Evolutionary conservation across 1,140 invertebrate species (phyloP), one percentile per base, ranked within the genome.

Genomic region (Halesus radiatus): DNA sequence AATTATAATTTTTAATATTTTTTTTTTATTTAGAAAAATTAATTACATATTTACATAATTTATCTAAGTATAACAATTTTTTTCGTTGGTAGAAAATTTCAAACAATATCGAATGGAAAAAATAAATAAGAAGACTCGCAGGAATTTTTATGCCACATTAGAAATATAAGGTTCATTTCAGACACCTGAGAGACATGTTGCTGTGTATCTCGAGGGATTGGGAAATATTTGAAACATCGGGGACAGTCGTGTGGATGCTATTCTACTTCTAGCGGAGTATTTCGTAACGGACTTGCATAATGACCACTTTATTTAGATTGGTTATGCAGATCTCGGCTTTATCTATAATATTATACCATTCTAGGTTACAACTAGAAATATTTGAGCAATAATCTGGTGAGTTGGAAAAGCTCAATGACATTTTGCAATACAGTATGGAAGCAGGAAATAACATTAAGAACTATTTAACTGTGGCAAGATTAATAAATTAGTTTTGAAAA

Each of bases 41-140:
- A 83, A 83, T 83, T 83, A 83, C 82, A 83, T 83, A 83, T 83
- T 81, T 83, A 83, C 82, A 83, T 81, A 83, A 83, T 81, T 83
- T 81, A 83, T 80, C 80, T 83, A 45, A 45, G 37, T 45, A 81
- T 83, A 80, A 83, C 79, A 80, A 83, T 80, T 78, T 56, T 82
- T 83, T 80, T 83, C 29, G 73, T 80, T 83, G 75, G 76, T 78
- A 79, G 23, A 79, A 79, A 80, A 80, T 80, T 74, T 78, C 50
- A 70, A 73, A 68, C 20, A 68, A 80, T 74, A 75, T 76, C 26
- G 78, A 64, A 74, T 75, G 73, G 62, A 76, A 79, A 80, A 79
- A 83, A 83, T 83, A 83, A 83, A 83, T 83, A 83, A 83, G 56
- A 74, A 70, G 79, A 73, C 74, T 83, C 60, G 74, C 73, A 70